A percentile compares a stretch with the other conserved stretches of the same genome.
phyloP scores from a whole-genome alignment of 1,140 invertebrate genomes.

The Aphis craccivora region DNA sequence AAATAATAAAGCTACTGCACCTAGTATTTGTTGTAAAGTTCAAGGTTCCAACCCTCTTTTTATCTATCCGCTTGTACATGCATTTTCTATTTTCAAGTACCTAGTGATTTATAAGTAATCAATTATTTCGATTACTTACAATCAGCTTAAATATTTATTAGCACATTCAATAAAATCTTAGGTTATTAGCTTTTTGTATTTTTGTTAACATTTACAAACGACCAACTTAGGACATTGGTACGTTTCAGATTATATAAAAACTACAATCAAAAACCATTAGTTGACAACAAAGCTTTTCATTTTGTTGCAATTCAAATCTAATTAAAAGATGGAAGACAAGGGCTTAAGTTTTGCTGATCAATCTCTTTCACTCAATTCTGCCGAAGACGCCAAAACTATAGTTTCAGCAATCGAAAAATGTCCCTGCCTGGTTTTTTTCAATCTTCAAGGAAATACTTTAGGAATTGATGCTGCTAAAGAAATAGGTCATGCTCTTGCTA shows the following conservation, averaged over 20 bases:
- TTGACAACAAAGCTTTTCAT: conserved; percentile 27
- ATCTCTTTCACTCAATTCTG: conserved; percentile 73
- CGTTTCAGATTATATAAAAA: conserved; percentile 53
- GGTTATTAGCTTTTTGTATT: not conserved
- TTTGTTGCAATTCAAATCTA: conserved; percentile 24
- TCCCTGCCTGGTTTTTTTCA: conserved; percentile 73
- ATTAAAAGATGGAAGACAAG: conserved; percentile 57
- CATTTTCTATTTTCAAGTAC: not conserved
- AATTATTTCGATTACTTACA: not conserved
- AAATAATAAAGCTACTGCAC: not conserved
- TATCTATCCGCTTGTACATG: conserved; percentile 34
- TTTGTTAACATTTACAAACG: conserved; percentile 37
- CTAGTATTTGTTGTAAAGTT: not conserved
- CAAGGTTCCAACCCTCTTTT: not conserved
- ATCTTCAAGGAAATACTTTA: conserved; percentile 92
- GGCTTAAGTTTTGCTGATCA: conserved; percentile 74
- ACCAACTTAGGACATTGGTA: conserved; percentile 54
- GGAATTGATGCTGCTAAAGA: conserved; percentile 86
- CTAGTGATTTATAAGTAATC: conserved; percentile 1
- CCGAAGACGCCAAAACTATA: conserved; percentile 72
- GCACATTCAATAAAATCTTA: not conserved
- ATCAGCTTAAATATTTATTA: not conserved
- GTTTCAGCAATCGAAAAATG: conserved; percentile 72
- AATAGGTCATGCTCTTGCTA: conserved; percentile 81
- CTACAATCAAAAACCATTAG: conserved; percentile 50